Base-by-base conservation (phyloP, 2,797 vertebrate genomes). In the Sebastes nivosus region DNA sequence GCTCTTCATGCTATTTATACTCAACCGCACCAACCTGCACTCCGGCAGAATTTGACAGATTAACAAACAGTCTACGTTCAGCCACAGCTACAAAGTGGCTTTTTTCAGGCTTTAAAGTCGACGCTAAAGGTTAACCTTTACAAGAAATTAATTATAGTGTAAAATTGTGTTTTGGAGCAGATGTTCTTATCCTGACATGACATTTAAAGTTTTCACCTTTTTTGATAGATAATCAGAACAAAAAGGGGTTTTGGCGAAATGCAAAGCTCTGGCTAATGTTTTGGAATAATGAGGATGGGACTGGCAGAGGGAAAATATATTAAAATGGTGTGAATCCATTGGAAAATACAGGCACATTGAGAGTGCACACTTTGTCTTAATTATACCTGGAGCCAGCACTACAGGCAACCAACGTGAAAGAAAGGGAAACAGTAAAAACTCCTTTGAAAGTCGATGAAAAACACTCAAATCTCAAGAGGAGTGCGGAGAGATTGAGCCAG, bases 371-470 rank as follows among this genome's bases (percentile, higher is more conserved):
- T 81, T 67, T 52, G 69, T 75, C 52, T 74, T 85, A 64, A 84
- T 87, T 81, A 86, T 16, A 76, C 63, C 24, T 71, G 7, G 25
- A 68, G 58, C 58, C 27, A 27, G 52, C 66, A 34, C 29, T 16
- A 63, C 22, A 54, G n/a, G 13, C 27, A 52, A 30, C 52, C 27
- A 36, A 66, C 2, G 68, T 25, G 5, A 58, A 57, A 54, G 61
- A 77, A 77, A 71, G 55, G 55, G 63, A 88, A 87, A 83, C 4
- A 25, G 42, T 42, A 67, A 63, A 75, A 80, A 79, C 77, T 80
- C 64, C 63, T 91, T 90, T 90, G 82, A 88, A 91, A 88, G 81
- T 86, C 27, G 36, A 86, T 80, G 76, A 84, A 89, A 90, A 87
- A 79, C 59, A 42, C 8, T 75, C 3, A 88, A 76, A 64, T 83